These are phyloP conservation scores for Caenorhabditis elegans DNA, from an alignment of 1,140 invertebrate genomes.

Conservation along the genomic window DNA sequence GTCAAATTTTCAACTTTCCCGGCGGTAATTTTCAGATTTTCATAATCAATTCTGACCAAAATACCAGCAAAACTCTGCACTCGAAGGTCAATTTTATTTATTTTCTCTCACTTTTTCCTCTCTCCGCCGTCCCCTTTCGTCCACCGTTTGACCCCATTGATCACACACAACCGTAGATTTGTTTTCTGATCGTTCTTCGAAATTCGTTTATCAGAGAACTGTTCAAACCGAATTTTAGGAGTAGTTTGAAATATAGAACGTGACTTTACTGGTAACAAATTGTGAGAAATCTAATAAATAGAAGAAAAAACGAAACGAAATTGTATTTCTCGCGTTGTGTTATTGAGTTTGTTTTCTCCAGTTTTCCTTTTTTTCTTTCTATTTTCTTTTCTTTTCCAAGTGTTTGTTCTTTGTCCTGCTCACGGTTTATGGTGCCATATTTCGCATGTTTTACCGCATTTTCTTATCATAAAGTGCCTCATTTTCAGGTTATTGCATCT, in stretches of 20 bases:
- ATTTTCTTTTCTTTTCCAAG: neutral
- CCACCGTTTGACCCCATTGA: neutral
- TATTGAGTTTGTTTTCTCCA: neutral
- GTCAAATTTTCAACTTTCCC: too few species aligned
- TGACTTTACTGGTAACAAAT: neutral
- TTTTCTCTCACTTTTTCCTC: neutral
- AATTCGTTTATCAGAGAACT: neutral
- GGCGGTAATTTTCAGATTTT: too few species aligned
- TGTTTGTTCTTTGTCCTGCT: neutral
- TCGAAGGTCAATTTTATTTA: neutral
- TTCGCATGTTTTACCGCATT: neutral
- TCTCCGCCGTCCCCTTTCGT: neutral
- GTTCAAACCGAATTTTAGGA: neutral
- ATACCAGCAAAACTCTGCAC: neutral
- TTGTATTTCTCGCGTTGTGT: neutral
- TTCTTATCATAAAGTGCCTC: neutral
- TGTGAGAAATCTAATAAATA: neutral
- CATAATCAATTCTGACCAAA: too few species aligned
- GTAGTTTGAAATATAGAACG: neutral
- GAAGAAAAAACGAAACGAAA: neutral
- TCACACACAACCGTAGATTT: neutral
- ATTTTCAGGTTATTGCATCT: neutral
- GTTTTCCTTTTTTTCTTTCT: neutral
- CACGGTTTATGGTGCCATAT: neutral
- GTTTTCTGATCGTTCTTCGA: neutral